A percentile compares a stretch with the other conserved stretches of the same genome.
These are phyloP conservation scores for Tetrao urogallus DNA, from an alignment of 2,113 vertebrate genomes.

Conservation along the genomic window DNA sequence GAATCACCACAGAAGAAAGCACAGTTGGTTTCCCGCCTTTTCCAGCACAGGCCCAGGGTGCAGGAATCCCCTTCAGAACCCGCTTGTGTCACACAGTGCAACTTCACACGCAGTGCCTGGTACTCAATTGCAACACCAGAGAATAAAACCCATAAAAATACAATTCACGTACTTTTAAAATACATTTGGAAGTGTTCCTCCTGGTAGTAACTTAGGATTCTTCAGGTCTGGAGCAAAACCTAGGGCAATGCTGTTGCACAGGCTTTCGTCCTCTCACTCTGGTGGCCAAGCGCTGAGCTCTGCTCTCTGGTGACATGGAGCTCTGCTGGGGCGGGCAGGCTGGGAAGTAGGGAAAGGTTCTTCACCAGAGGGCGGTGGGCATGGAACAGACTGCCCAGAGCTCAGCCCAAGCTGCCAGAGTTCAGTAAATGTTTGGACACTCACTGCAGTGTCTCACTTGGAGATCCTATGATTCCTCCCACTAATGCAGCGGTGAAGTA, in stretches of 20 bases:
- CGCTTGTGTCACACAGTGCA: not conserved
- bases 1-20: not conserved
- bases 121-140: not conserved
- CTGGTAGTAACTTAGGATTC: not conserved
- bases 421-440: no score
- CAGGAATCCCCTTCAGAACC: no score
- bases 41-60: not conserved
- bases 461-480: not conserved
- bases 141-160: not conserved
- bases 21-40: no score
- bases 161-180: not conserved
- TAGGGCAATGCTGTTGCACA: not conserved
- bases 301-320: no score
- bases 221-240: not conserved
- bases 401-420: no score
- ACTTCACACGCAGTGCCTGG: fast-evolving
- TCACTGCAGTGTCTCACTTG: no score
- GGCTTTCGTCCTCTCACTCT: not conserved
- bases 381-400: no score
- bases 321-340: no score
- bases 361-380: no score
- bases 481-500: not conserved
- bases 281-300: not conserved
- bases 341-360: no score
- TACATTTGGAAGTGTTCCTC: not conserved